phyloP scores from a whole-genome alignment of 2,888 invertebrate genomes.

The Andrena hattorfiana region DNA sequence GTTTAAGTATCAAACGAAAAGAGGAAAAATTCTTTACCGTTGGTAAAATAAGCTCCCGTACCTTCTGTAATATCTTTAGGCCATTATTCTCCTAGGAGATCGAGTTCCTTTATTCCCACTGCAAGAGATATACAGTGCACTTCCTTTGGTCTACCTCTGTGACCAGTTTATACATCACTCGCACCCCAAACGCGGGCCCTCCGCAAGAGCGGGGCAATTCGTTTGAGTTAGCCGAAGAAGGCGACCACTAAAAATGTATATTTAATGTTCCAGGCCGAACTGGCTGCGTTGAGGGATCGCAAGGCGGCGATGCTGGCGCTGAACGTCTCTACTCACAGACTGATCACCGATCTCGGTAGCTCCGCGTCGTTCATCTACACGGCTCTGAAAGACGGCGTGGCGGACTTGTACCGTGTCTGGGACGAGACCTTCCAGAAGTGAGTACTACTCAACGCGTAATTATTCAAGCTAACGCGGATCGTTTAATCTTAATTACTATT shows the following conservation, averaged over 20 bases:
- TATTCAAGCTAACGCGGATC: not conserved
- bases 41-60: no score
- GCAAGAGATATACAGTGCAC: constrained; percentile 31
- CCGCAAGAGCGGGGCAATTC: constrained; percentile 75
- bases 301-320: constrained; percentile 87
- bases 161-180: constrained; percentile 73
- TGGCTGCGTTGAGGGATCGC: constrained; percentile 87
- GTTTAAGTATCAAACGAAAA: no score
- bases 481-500: not conserved
- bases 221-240: constrained; percentile 80
- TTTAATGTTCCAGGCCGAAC: constrained; percentile 87
- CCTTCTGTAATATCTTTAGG: no score
- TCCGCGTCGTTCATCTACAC: constrained; percentile 84
- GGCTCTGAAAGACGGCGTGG: constrained; percentile 88
- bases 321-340: constrained; percentile 88
- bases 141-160: constrained; percentile 59
- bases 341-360: constrained; percentile 86
- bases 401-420: constrained; percentile 89
- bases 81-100: constrained; percentile 11
- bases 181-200: constrained; percentile 63
- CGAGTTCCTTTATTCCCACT: constrained; percentile 42
- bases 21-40: no score
- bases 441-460: constrained; percentile 71
- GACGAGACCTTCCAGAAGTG: constrained; percentile 90
- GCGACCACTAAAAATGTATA: constrained; percentile 78